Base-by-base conservation (phyloP, 2,797 vertebrate species). In the Darevskia mixta region DNA sequence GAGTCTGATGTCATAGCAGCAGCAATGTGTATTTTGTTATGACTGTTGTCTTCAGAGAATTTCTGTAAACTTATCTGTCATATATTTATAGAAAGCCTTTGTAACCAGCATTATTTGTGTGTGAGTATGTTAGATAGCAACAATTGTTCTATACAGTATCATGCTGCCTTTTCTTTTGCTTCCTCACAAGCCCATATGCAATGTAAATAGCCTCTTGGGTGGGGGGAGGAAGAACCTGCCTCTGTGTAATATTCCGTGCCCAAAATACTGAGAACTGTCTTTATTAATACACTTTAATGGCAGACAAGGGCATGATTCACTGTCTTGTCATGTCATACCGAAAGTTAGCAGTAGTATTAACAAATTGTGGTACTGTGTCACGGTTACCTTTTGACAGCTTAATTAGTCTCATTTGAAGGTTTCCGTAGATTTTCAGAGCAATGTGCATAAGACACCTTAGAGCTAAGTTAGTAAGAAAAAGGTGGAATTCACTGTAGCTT, bases 341-440 rank as follows among this genome's bases (percentile, higher is more conserved):
- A 90, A 95, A 90, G 87, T 81, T 86, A 89, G 76, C 45, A 86
- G 66, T 86, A 89, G 71, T 66, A 80, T 73, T 86, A 91, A 87
- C 72, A 92, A 91, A 77, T 45, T 78, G 29, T 81, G 90, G 91
- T 87, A 85, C 32, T 93, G 67, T 90, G 75, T 84, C 82, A 82
- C 88, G 45, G 79, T 93, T 95, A 94, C 94, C 88, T 95, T 93
- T 94, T 93, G 91, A 95, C 85, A 93, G 87, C 92, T 96, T 95
- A 93, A 95, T 96, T 96, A 95, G 82, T 87, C 91, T 93, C 91
- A 91, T 95, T 92, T 89, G 95, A 94, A 92, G 94, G 82, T 92
- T 94, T 94, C 92, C 71, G 87, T 87, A 83, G 88, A 92, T 91
- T 94, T 95, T 88, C 94, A 90, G 77, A 90, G 75, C 49, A 38